Conservation (phyloP, 2,888 invertebrate genomes). For the Conomelus anceps region DNA sequence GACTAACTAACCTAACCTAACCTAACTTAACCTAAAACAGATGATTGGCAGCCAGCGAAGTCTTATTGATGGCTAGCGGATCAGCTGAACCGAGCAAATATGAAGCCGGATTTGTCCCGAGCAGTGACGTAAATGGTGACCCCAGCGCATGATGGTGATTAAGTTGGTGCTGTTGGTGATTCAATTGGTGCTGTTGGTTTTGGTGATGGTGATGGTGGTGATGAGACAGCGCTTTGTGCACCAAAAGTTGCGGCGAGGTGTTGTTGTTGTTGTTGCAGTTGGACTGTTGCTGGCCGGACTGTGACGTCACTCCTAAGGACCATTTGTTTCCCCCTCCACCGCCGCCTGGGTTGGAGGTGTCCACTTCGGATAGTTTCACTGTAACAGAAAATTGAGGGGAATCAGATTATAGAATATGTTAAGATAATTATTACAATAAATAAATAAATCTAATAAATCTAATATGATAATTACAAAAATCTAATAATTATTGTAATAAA, state of each 20-base stretch:
- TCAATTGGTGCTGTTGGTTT: constrained; percentile 38
- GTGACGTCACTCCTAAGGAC: constrained; percentile 19
- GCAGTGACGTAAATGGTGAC: constrained; percentile 30
- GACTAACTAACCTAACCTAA: too few relatives aligned
- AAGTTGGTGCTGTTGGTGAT: constrained; percentile 28
- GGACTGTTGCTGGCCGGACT: not conserved
- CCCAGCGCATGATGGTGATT: constrained; percentile 29
- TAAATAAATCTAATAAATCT: not conserved
- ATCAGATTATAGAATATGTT: too few relatives aligned
- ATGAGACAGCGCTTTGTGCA: constrained; percentile 28
- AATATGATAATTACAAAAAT: too few relatives aligned
- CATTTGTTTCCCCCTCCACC: constrained; percentile 21
- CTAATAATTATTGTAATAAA: too few relatives aligned
- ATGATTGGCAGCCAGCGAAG: constrained; percentile 35
- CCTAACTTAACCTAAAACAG: constrained; percentile 34
- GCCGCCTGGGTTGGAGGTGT: constrained; percentile 32
- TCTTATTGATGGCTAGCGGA: constrained; percentile 35
- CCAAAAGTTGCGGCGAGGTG: constrained; percentile 47
- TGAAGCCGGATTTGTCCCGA: constrained; percentile 32
- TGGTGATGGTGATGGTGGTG: constrained; percentile 32
- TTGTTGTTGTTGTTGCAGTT: constrained; percentile 23
- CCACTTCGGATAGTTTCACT: constrained; percentile 40
- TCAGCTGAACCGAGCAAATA: constrained; percentile 37
- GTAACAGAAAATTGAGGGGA: constrained; percentile 38
- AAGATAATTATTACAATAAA: not conserved